Conservation (phyloP, 2,113 vertebrate genomes). For the Climacteris rufus region DNA sequence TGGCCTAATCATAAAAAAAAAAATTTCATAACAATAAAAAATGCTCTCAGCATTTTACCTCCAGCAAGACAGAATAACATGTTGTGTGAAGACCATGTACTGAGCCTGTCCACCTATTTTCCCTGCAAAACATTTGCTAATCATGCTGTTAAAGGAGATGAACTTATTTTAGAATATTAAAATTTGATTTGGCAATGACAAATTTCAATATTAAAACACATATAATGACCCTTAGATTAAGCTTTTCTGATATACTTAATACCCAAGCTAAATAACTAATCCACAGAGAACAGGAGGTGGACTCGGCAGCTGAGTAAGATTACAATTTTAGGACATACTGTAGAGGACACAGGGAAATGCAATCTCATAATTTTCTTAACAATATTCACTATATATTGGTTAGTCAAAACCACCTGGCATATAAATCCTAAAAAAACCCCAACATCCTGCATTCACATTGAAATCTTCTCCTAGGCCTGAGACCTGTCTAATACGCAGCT, state of each 20-base stretch:
- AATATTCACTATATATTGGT: slow-evolving; percentile 16
- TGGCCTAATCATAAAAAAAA: not conserved
- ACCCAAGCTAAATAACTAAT: slow-evolving; percentile 55
- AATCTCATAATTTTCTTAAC: slow-evolving; percentile 28
- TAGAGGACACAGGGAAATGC: slow-evolving; percentile 37
- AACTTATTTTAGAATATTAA: slow-evolving; percentile 58
- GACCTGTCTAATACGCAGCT: not conserved
- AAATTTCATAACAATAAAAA: not conserved
- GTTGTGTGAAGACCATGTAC: not conserved
- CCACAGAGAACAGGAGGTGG: slow-evolving; percentile 35
- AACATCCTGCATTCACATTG: not conserved
- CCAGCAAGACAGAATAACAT: not conserved
- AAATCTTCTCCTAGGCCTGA: not conserved
- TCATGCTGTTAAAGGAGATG: slow-evolving; percentile 23
- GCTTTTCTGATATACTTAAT: slow-evolving; percentile 42
- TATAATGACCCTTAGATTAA: slow-evolving; percentile 53
- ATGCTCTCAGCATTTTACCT: not conserved
- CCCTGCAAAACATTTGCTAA: slow-evolving; percentile 35
- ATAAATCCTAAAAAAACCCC: not conserved
- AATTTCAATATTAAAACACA: slow-evolving; percentile 63
- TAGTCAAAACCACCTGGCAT: slow-evolving; percentile 13
- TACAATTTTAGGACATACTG: slow-evolving; percentile 32
- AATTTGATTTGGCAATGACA: slow-evolving; percentile 19
- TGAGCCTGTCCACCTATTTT: not conserved
- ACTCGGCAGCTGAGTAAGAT: slow-evolving; percentile 31